These are phyloP conservation scores for Caenorhabditis japonica DNA, from an alignment of 2,888 invertebrate species.

Conservation along the genomic window DNA sequence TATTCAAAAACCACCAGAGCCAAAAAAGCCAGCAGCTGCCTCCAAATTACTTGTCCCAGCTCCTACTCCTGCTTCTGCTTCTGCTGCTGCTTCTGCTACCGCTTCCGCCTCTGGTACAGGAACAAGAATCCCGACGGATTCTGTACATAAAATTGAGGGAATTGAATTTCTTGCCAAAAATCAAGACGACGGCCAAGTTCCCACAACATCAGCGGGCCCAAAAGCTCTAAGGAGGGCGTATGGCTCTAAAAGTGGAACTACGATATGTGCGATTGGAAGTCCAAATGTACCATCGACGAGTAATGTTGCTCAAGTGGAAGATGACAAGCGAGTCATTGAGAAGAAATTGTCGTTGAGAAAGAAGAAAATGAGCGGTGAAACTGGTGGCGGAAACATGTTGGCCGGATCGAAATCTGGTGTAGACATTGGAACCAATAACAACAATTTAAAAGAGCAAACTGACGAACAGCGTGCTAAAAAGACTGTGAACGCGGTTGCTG, in stretches of 20 bases:
- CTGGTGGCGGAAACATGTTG: conserved; percentile 21
- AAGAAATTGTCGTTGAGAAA: conserved; percentile 65
- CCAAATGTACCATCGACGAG: conserved; percentile 57
- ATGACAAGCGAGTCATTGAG: conserved; percentile 61
- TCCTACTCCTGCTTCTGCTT: too few relatives aligned
- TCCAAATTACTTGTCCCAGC: too few relatives aligned
- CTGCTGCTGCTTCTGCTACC: too few relatives aligned
- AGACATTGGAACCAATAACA: conserved; percentile 53
- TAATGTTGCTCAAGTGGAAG: conserved; percentile 24
- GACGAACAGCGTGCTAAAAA: conserved; percentile 75
- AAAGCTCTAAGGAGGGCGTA: conserved; percentile 66
- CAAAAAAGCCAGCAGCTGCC: conserved; percentile 11
- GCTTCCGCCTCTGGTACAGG: not conserved
- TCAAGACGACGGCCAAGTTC: conserved; percentile 23
- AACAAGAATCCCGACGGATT: conserved; percentile 35
- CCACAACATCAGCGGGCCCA: conserved; percentile 52
- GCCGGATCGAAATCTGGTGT: conserved; percentile 60
- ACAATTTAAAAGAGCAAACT: conserved; percentile 54
- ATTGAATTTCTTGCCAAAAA: conserved; percentile 51
- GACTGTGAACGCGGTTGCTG: conserved; percentile 75
- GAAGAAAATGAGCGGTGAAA: conserved; percentile 55
- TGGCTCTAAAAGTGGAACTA: conserved; percentile 66
- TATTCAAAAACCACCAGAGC: conserved; percentile 39
- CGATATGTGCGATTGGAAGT: conserved; percentile 64
- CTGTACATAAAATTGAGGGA: conserved; percentile 57